Conservation (phyloP, 2,888 invertebrate species). For the Patella depressa region DNA sequence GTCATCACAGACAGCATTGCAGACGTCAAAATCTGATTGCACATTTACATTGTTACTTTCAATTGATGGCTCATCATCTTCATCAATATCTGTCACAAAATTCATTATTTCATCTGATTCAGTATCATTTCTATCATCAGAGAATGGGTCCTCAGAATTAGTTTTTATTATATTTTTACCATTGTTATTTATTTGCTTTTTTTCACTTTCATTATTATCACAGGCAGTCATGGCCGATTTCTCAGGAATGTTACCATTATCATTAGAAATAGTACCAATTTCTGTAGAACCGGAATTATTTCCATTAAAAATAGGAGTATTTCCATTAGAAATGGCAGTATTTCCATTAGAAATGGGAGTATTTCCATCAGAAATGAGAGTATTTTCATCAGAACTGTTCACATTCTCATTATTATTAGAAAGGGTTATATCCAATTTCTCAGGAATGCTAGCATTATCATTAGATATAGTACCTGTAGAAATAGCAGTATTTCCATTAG, state of each 20-base stretch:
- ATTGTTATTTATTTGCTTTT: not conserved
- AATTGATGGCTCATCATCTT: constrained; percentile 25
- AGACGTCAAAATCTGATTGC: not conserved
- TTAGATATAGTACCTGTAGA: not conserved
- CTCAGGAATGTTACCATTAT: not conserved
- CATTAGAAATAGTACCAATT: not conserved
- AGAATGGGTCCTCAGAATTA: not conserved
- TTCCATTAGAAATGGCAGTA: not conserved
- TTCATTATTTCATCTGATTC: constrained; percentile 36
- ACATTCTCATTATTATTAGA: not conserved
- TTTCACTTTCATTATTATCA: not conserved
- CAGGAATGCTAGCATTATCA: not conserved
- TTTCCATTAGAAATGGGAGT: not conserved
- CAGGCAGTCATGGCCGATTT: not conserved
- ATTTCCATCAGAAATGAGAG: not conserved
- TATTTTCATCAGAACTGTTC: not conserved
- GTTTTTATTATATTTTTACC: not conserved
- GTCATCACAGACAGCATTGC: not conserved
- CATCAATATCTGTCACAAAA: constrained; percentile 50
- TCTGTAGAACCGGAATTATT: not conserved
- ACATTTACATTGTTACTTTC: not conserved
- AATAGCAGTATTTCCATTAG: not conserved
- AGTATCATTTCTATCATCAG: not conserved
- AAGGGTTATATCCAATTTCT: not conserved
- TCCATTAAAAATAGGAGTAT: not conserved